phyloP scores from a whole-genome alignment of 2,888 invertebrate species.

The Andrena bicolor region DNA sequence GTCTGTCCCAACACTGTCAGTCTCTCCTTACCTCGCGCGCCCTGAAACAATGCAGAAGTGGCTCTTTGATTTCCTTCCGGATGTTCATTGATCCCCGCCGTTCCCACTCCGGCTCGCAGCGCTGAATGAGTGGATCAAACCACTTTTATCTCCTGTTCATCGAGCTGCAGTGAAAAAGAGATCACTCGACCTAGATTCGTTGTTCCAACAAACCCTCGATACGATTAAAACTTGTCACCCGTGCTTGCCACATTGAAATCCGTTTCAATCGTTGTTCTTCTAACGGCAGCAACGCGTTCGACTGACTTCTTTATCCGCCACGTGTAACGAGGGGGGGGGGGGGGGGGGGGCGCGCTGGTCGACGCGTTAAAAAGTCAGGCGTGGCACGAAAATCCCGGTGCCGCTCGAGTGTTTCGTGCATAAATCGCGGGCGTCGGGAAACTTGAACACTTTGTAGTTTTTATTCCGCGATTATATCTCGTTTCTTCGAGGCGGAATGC shows the following conservation, averaged over 20 bases:
- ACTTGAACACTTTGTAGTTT: conserved; percentile 61
- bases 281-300: conserved; percentile 23
- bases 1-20: no score
- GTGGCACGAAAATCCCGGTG: conserved; percentile 28
- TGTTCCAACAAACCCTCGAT: not conserved
- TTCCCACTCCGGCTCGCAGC: no score
- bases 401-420: conserved; percentile 53
- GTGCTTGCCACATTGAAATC: conserved; percentile 20
- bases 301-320: conserved; percentile 43
- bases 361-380: conserved; percentile 27
- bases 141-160: not conserved
- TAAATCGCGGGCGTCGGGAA: conserved; percentile 58
- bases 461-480: conserved; percentile 56
- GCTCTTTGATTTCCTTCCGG: conserved; percentile 1
- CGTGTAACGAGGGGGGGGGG: conserved; percentile 3
- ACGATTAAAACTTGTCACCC: conserved; percentile 44
- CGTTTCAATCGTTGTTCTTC: conserved; percentile 1
- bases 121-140: not conserved
- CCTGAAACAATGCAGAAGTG: not conserved
- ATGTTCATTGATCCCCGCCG: not conserved
- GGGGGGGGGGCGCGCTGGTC: not conserved
- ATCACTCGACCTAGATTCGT: conserved; percentile 1
- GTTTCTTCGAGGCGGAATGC: conserved; percentile 51
- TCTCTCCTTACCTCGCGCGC: not conserved
- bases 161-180: not conserved